Percentiles rank a stretch among this genome's conserved stretches.
Evolutionary conservation across 2,888 invertebrate genomes (phyloP).

Genomic region (Galerucella calmariensis): DNA sequence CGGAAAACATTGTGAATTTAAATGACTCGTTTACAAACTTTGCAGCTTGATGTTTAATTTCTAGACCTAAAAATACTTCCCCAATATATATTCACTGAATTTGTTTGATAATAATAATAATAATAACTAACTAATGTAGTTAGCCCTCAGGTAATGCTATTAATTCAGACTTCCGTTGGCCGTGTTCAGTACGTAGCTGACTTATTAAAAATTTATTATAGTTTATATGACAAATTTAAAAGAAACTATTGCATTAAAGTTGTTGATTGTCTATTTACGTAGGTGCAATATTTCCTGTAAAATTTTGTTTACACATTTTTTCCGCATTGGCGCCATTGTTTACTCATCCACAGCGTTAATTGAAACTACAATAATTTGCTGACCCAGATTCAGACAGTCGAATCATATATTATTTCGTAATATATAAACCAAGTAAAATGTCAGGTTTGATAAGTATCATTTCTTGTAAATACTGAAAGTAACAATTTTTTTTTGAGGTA

Average conservation of each 20-base stretch:
- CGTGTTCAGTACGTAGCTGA: neutral
- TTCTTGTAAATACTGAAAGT: constrained; percentile 5
- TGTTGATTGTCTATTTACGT: constrained; percentile 6
- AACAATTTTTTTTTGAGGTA: neutral
- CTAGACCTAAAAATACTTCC: neutral
- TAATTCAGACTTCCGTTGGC: neutral
- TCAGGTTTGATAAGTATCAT: constrained; percentile 20
- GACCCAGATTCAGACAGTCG: constrained; percentile 23
- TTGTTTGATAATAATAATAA: neutral
- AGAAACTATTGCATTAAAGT: neutral
- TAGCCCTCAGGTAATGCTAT: neutral
- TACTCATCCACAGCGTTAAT: constrained; percentile 19
- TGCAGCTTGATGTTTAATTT: neutral
- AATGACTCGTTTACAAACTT: too few species aligned
- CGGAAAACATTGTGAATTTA: too few species aligned
- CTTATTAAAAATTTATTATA: neutral
- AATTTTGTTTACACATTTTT: constrained; percentile 1
- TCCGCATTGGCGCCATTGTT: constrained; percentile 7
- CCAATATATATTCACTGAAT: neutral
- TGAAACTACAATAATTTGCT: constrained; percentile 23
- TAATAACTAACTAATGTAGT: constrained; percentile 3
- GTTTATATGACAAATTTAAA: neutral
- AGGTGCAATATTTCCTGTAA: neutral
- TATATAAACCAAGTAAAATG: constrained; percentile 19
- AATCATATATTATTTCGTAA: constrained; percentile 26